Evolutionary conservation across 2,888 invertebrate species (phyloP).

Genomic region (Isoperla grammatica): DNA sequence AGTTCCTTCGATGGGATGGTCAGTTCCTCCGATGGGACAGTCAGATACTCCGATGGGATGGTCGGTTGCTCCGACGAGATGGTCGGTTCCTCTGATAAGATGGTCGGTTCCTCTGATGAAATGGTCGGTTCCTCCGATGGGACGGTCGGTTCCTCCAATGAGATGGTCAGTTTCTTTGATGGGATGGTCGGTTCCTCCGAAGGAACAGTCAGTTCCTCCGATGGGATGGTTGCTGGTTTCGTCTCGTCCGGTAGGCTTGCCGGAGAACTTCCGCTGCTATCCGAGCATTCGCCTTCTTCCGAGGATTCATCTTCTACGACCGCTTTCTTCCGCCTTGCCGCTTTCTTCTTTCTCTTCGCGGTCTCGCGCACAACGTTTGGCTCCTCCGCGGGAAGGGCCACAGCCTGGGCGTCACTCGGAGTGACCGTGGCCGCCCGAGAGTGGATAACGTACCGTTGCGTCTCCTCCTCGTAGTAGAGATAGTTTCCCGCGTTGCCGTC

Average conservation of each 20-base stretch:
- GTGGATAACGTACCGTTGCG: slow-evolving; percentile 71
- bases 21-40: too few relatives aligned
- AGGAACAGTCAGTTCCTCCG: too few relatives aligned
- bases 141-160: too few relatives aligned
- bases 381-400: slow-evolving; percentile 34
- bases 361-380: slow-evolving; percentile 45
- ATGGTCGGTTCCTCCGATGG: too few relatives aligned
- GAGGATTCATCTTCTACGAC: slow-evolving; percentile 31
- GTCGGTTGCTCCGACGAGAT: too few relatives aligned
- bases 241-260: not conserved
- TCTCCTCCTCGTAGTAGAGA: slow-evolving; percentile 72
- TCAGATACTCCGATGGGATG: too few relatives aligned
- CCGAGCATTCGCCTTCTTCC: slow-evolving; percentile 36
- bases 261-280: slow-evolving; percentile 22
- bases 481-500: slow-evolving; percentile 81
- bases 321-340: slow-evolving; percentile 35
- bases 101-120: too few relatives aligned
- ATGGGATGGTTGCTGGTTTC: too few relatives aligned
- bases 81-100: too few relatives aligned
- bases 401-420: not conserved
- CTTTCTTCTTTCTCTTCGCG: slow-evolving; percentile 37
- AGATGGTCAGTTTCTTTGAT: too few relatives aligned
- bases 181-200: too few relatives aligned
- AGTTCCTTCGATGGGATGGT: too few relatives aligned
- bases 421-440: slow-evolving; percentile 56